Percentiles rank a stretch among this genome's conserved stretches.
These are phyloP conservation scores for Tetramorium bicarinatum DNA, from an alignment of 2,888 invertebrate species.

Conservation along the genomic window DNA sequence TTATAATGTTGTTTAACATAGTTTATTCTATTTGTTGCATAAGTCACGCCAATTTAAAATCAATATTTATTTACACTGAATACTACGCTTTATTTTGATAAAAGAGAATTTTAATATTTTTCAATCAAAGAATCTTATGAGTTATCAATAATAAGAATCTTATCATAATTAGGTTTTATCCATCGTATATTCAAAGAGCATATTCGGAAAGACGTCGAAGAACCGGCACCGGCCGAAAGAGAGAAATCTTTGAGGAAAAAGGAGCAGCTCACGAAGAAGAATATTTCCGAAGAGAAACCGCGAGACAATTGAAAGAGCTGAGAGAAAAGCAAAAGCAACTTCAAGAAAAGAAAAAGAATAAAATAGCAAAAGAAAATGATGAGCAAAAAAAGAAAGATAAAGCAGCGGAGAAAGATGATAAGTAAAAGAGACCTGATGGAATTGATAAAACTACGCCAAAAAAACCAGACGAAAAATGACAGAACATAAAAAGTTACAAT, in stretches of 20 bases:
- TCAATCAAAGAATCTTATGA: not conserved
- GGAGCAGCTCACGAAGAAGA: conserved; percentile 81
- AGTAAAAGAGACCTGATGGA: conserved; percentile 10
- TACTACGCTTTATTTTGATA: not conserved
- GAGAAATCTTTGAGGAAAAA: conserved; percentile 81
- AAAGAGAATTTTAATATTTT: not conserved
- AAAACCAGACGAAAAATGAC: not conserved
- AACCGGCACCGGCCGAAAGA: conserved; percentile 80
- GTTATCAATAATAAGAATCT: too few relatives aligned
- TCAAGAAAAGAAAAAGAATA: conserved; percentile 49
- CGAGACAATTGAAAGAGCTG: conserved; percentile 78
- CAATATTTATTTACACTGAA: not conserved
- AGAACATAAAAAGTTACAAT: not conserved
- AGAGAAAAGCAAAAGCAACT: conserved; percentile 56
- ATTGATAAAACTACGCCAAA: not conserved
- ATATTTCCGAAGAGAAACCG: conserved; percentile 81
- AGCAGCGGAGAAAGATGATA: conserved; percentile 17
- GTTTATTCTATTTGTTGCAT: not conserved
- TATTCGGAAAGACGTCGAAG: conserved; percentile 78
- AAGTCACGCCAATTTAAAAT: not conserved
- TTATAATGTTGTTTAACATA: not conserved
- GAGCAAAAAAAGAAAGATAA: conserved; percentile 33
- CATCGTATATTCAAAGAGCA: not conserved
- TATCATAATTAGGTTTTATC: conserved; percentile 20
- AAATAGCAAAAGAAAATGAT: conserved; percentile 17